Conservation (phyloP, 2,888 invertebrate species). For the Ectropis crepuscularia region DNA sequence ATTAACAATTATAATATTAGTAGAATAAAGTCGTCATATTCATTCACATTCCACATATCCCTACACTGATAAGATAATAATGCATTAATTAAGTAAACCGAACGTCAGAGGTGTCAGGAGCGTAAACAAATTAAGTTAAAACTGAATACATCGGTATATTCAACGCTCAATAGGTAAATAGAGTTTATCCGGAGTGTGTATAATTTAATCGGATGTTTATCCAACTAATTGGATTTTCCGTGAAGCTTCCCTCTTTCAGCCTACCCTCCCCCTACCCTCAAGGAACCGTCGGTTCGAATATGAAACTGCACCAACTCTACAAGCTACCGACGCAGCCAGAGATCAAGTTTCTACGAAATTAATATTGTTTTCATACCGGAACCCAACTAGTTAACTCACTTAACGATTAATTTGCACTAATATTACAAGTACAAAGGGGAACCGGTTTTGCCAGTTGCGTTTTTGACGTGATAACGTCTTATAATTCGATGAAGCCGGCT, state of each 20-base stretch:
- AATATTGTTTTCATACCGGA: constrained; percentile 56
- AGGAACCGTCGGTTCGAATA: constrained; percentile 45
- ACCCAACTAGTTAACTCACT: constrained; percentile 34
- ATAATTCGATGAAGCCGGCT: too few relatives aligned
- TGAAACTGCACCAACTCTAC: constrained; percentile 59
- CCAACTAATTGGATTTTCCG: constrained; percentile 75
- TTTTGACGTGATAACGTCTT: too few relatives aligned
- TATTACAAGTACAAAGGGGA: too few relatives aligned
- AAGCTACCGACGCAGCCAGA: constrained; percentile 44
- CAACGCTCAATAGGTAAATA: constrained; percentile 64
- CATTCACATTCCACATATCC: not conserved
- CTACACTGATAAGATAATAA: not conserved
- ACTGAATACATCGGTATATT: constrained; percentile 53
- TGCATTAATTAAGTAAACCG: constrained; percentile 1
- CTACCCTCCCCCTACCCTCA: constrained; percentile 25
- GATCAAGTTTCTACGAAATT: constrained; percentile 58
- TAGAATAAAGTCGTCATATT: too few relatives aligned
- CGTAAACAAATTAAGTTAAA: constrained; percentile 44
- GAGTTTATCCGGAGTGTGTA: constrained; percentile 63
- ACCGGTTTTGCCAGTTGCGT: too few relatives aligned
- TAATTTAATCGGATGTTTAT: constrained; percentile 74
- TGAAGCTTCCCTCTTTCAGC: constrained; percentile 27
- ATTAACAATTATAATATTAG: too few relatives aligned
- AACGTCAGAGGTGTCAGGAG: constrained; percentile 1
- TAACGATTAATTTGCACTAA: constrained; percentile 6